Conservation (phyloP, 2,113 vertebrate species). For the Pandion haliaetus region DNA sequence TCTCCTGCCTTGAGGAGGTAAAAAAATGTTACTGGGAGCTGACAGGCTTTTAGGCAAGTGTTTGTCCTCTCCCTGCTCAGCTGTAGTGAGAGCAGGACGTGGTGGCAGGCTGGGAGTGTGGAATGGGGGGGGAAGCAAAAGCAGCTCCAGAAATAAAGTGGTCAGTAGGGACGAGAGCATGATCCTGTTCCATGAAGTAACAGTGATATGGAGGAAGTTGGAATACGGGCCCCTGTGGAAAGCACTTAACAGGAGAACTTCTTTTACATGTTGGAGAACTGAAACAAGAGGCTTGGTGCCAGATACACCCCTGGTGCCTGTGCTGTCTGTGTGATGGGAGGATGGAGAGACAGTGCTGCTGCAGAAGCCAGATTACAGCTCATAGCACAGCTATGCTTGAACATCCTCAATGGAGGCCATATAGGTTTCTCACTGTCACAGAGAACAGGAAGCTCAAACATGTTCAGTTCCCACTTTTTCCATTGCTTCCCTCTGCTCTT, state of each 20-base stretch:
- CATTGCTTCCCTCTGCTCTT: background rate
- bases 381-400: background rate
- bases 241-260: background rate
- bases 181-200: background rate
- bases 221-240: background rate
- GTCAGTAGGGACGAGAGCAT: background rate
- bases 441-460: background rate
- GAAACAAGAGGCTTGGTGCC: background rate
- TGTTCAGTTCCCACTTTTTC: background rate
- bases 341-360: background rate
- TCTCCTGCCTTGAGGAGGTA: background rate
- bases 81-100: background rate
- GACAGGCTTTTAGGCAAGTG: background rate
- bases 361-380: background rate
- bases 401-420: background rate
- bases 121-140: background rate
- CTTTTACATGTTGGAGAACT: background rate
- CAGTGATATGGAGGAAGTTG: background rate
- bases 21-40: background rate
- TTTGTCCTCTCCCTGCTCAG: background rate
- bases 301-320: background rate
- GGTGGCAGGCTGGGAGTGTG: background rate
- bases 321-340: background rate
- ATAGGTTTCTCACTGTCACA: background rate
- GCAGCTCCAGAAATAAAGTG: background rate